A percentile compares a stretch with the other conserved stretches of the same genome.
Conservation (phyloP, 2,797 vertebrate genomes). For the Heterohyrax brucei region DNA sequence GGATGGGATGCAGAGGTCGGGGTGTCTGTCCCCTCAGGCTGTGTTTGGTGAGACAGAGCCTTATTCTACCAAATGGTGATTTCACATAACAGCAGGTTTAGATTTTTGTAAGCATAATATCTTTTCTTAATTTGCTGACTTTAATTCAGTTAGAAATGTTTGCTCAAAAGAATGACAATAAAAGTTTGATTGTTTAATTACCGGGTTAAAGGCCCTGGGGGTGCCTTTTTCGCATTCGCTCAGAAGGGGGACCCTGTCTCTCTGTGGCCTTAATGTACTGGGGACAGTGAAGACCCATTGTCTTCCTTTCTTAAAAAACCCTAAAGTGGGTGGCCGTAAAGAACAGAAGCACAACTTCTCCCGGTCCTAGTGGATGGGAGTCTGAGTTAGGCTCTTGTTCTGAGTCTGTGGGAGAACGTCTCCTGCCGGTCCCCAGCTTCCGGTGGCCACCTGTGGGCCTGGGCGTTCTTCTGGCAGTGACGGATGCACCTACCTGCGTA, state of each 20-base stretch:
- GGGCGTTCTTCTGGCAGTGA: too few relatives aligned
- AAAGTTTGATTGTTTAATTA: not conserved
- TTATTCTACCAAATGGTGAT: not conserved
- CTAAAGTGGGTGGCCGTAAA: too few relatives aligned
- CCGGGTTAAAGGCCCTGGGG: not conserved
- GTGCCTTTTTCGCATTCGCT: not conserved
- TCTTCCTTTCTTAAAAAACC: too few relatives aligned
- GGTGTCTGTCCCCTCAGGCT: not conserved
- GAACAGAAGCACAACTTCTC: too few relatives aligned
- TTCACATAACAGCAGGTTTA: not conserved
- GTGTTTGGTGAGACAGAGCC: not conserved
- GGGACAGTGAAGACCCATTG: not conserved
- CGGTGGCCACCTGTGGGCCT: too few relatives aligned
- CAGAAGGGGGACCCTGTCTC: not conserved
- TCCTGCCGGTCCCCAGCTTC: too few relatives aligned
- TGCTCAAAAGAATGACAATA: not conserved
- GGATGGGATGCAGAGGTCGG: accelerated
- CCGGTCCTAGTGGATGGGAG: too few relatives aligned
- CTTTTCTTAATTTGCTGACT: not conserved
- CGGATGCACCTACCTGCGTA: too few relatives aligned
- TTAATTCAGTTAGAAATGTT: not conserved
- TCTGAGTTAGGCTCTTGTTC: too few relatives aligned
- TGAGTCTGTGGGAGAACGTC: too few relatives aligned
- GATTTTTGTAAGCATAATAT: not conserved
- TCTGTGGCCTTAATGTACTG: not conserved